phyloP scores from a whole-genome alignment of 2,797 vertebrate genomes.

The Acanthurus tractus region DNA sequence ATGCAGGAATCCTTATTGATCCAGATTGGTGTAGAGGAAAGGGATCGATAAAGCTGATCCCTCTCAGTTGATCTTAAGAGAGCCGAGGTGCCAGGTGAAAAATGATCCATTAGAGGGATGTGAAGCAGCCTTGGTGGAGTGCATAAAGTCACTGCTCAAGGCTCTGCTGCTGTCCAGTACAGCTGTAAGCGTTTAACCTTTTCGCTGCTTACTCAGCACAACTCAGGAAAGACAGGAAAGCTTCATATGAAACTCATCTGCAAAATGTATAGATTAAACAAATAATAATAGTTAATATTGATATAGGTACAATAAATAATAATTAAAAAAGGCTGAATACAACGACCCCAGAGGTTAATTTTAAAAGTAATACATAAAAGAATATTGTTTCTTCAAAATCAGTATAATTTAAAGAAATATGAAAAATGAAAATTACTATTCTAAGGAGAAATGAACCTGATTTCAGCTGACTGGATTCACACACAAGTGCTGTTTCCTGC shows the following conservation, averaged over 20 bases:
- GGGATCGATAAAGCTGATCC: conserved; percentile 77
- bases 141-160: conserved; percentile 78
- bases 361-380: neutral
- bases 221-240: too few species aligned
- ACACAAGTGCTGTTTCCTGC: neutral
- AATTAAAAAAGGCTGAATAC: neutral
- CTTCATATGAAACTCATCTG: neutral
- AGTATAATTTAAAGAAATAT: neutral
- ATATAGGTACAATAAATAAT: neutral
- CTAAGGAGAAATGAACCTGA: neutral
- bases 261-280: neutral
- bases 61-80: conserved; percentile 80
- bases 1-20: conserved; percentile 76
- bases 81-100: conserved; percentile 81
- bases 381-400: neutral
- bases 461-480: neutral
- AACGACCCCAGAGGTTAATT: too few species aligned
- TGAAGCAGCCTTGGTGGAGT: conserved; percentile 69
- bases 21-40: conserved; percentile 63
- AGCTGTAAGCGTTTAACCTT: conserved; percentile 47
- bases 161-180: conserved; percentile 56
- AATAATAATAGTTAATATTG: too few species aligned
- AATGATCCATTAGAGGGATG: conserved; percentile 79
- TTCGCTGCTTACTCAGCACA: neutral
- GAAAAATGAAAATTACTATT: accelerated